These are phyloP conservation scores for Chitala chitala DNA, from an alignment of 2,113 vertebrate genomes.

Conservation along the genomic window DNA sequence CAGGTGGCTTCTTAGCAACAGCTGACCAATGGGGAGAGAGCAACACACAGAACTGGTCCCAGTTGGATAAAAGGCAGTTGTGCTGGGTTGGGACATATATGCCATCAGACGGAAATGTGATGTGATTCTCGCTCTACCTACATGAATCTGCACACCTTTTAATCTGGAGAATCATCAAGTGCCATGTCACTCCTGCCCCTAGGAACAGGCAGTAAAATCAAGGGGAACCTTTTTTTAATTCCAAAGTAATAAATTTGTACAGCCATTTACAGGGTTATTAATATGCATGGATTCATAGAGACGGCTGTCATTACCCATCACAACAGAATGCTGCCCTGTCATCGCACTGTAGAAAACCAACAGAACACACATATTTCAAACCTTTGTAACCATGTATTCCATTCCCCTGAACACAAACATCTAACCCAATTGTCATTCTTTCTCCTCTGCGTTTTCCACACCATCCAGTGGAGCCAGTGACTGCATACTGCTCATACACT, in stretches of 20 bases:
- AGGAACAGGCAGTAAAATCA: not conserved
- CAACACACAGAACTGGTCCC: no score
- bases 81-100: constrained; percentile 49
- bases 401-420: not conserved
- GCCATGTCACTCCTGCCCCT: not conserved
- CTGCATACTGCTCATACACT: not conserved
- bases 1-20: no score
- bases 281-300: not conserved
- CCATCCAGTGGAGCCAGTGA: not conserved
- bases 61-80: constrained; percentile 35
- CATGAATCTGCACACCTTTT: not conserved
- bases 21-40: no score
- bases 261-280: constrained; percentile 2
- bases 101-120: constrained; percentile 42
- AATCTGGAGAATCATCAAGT: not conserved
- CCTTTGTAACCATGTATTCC: not conserved
- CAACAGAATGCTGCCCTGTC: not conserved
- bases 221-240: not conserved
- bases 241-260: not conserved
- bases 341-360: not conserved
- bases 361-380: not conserved
- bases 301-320: not conserved
- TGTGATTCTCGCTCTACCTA: not conserved
- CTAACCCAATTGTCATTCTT: not conserved
- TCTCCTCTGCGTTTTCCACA: not conserved